A percentile compares a stretch with the other conserved stretches of the same genome.
Evolutionary conservation across 2,113 vertebrate species (phyloP).

Genomic region (Corythornis cristatus): DNA sequence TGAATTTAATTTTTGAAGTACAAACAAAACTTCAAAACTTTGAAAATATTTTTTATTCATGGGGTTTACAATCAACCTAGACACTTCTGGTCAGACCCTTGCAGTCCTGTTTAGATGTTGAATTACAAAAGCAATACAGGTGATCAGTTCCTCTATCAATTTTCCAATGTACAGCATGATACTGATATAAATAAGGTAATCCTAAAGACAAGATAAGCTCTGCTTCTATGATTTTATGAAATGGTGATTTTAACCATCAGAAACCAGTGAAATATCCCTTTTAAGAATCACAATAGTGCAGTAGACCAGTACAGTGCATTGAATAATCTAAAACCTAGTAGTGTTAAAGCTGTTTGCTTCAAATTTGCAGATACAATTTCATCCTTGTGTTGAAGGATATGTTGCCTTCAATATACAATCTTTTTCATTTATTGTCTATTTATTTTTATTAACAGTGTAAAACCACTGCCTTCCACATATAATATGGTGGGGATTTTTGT

Average conservation of each 20-base stretch:
- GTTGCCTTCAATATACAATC: not conserved
- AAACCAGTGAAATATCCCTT: not conserved
- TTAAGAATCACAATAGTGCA: not conserved
- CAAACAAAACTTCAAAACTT: not conserved
- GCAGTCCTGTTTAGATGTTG: not conserved
- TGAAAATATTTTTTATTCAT: not conserved
- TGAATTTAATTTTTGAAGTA: not conserved
- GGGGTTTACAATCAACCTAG: not conserved
- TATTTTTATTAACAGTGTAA: not conserved
- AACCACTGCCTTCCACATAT: not conserved
- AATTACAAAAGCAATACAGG: not conserved
- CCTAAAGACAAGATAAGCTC: not conserved
- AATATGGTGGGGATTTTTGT: not conserved
- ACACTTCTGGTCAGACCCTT: not conserved
- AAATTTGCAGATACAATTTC: not conserved
- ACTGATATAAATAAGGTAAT: not conserved
- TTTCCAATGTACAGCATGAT: not conserved
- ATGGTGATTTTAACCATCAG: not conserved
- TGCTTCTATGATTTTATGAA: not conserved
- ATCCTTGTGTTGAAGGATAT: not conserved
- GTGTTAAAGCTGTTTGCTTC: not conserved
- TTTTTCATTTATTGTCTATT: not conserved
- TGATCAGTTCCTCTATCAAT: not conserved
- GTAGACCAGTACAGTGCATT: not conserved
- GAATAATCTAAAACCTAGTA: not conserved